Evolutionary conservation across 2,113 vertebrate species (phyloP), one percentile per base, ranked within the genome.

Genomic region (Chaenogobius annularis): DNA sequence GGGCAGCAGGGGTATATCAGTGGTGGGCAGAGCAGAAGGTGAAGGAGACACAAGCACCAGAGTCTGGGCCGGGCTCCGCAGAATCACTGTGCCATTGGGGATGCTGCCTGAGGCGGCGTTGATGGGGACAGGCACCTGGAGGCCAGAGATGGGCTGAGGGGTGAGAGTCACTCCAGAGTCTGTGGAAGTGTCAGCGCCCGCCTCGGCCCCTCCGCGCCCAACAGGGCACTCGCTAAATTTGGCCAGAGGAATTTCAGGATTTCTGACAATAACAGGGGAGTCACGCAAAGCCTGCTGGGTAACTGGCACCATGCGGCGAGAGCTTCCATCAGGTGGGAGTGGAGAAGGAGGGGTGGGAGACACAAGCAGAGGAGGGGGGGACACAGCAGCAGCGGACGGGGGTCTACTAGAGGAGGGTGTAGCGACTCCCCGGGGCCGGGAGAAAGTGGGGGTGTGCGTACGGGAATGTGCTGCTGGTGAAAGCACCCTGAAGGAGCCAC

Each of bases 181-280:
- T 85, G 84, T 92, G 54, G 82, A 75, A 72, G 77, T 83, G 31
- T 85, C 75, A 17, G 62, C 62, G 23, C 63, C 85, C 44, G 74
- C 85, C 50, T 76, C 81, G 0, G 66, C 78, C 67, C 58, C 79
- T 35, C 70, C 92, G 77, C 82, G 86, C 77, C 66, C 94, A 50
- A 93, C 69, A 0, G 94, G 94, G 77, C 90, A 90, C 82, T 95
- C 94, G 0, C 93, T 92, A 83, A 96, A 97, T 82, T 94, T 96
- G 78, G 95, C 93, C 47, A 96, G 91, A 22, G 95, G 95, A 73
- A 96, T 94, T 17, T 97, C 96, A 0, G 95, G 95, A 89, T 97
- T 97, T 54, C 95, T 93, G 43, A 97, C 95, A 61, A 96, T 96
- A 72, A 96, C 94, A 0, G 96, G 96, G 0, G 96, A 96, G 87